phyloP scores from a whole-genome alignment of 2,113 vertebrate genomes.

The Syngnathus typhle region DNA sequence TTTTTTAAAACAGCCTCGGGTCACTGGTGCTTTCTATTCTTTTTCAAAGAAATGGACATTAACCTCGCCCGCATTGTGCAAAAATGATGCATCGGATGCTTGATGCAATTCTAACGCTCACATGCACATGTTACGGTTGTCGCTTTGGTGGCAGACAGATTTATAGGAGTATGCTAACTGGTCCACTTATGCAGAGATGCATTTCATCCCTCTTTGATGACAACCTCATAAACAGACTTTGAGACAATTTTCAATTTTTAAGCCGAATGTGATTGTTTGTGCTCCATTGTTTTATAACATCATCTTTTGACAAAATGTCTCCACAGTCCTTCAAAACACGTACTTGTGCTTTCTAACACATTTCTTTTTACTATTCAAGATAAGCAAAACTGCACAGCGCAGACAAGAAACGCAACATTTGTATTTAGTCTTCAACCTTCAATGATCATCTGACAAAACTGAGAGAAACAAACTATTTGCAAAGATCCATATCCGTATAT shows the following conservation, averaged over 20 bases:
- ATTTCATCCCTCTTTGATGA: background rate
- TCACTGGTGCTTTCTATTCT: background rate
- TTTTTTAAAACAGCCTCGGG: background rate
- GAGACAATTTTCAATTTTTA: background rate
- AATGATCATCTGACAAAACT: background rate
- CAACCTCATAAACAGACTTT: background rate
- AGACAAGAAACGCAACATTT: background rate
- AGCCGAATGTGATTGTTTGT: background rate
- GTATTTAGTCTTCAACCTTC: background rate
- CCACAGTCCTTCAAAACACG: background rate
- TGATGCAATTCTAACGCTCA: background rate
- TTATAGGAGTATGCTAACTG: background rate
- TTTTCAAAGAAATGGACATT: background rate
- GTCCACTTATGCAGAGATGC: background rate
- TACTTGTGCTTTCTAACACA: no score
- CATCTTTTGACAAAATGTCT: background rate
- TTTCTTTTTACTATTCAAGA: no score
- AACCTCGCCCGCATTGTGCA: background rate
- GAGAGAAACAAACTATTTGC: no score
- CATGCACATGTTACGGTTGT: background rate
- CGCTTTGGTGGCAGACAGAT: background rate
- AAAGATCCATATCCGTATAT: background rate
- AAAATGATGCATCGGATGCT: background rate
- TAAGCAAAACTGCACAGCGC: no score
- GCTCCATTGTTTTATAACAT: background rate